Base-by-base conservation (phyloP, 1,140 invertebrate species). In the Drosophila paulistorum region DNA sequence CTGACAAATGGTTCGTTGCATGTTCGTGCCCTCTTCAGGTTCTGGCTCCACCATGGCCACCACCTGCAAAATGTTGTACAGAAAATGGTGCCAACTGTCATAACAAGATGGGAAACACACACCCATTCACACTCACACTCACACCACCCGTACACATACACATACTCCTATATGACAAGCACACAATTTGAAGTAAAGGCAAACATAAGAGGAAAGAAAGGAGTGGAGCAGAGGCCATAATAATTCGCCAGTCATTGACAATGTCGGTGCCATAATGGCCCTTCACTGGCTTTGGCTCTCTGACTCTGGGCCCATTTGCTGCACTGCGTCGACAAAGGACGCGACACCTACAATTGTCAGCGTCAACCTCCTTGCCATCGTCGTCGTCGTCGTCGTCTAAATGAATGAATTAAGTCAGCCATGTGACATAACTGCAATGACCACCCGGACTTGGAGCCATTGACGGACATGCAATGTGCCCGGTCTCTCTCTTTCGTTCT, bases 341-440 rank as follows among this genome's bases (percentile, higher is more conserved):
- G 76, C 83, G 65, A 86, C 83, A 86, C 83, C 83, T 79, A 87
- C 83, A 86, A 86, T 87, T 87, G 83, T 83, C 76, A 77, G 83
- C 77, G 35, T 62, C 45, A 51, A 20, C 42, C 41, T 64, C 26
- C 79, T 80, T 82, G 68, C 79, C 84, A 39, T 13, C 37, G 37
- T 9, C 84, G 11, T 39, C 37, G 2, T 9, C 42, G 61, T 51
- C 26, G 84, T 80, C 81, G 68, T 83, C 84, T 89, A 87, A 87
- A 87, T 87, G 83, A 87, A 87, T 87, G 83, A 89, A 87, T 87
- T 87, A 87, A 87, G 83, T 89, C 83, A 83, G 79, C 77, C 76
- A 87, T 87, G 83, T 83, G 84, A 87, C 83, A 86, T 89, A 83
- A 89, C 79, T 89, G 84, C 79, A 87, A 83, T 87, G 83, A 76